Conservation (phyloP, 2,797 vertebrate genomes). For the Manis javanica region DNA sequence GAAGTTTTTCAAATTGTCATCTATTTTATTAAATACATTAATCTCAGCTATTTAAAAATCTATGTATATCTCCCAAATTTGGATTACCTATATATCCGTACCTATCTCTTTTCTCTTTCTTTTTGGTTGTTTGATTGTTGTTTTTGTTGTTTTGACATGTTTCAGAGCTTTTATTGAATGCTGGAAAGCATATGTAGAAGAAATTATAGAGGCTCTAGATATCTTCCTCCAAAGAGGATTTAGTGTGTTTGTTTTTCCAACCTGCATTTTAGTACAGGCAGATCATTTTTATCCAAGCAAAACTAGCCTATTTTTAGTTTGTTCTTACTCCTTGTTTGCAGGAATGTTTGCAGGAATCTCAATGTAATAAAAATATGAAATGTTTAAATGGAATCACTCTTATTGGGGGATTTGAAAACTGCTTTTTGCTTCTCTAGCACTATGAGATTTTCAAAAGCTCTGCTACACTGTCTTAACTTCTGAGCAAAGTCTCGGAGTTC, state of each 20-base stretch:
- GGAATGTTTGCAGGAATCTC: not conserved
- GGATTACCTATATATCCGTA: not conserved
- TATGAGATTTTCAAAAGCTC: not conserved
- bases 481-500: not conserved
- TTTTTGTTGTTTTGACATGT: not conserved
- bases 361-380: not conserved
- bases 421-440: not conserved
- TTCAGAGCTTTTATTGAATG: not conserved
- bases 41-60: not conserved
- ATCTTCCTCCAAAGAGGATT: not conserved
- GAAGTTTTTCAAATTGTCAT: not conserved
- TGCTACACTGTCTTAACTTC: not conserved
- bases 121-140: not conserved
- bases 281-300: not conserved
- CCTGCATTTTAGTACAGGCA: not conserved
- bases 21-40: not conserved
- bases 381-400: conserved; percentile 4
- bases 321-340: not conserved
- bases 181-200: not conserved
- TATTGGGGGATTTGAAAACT: not conserved
- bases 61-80: not conserved
- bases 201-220: not conserved
- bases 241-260: not conserved
- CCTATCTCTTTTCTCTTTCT: not conserved
- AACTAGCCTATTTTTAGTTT: conserved; percentile 12